Conservation (phyloP, 2,888 invertebrate genomes). For the Reticulitermes lucifugus region DNA sequence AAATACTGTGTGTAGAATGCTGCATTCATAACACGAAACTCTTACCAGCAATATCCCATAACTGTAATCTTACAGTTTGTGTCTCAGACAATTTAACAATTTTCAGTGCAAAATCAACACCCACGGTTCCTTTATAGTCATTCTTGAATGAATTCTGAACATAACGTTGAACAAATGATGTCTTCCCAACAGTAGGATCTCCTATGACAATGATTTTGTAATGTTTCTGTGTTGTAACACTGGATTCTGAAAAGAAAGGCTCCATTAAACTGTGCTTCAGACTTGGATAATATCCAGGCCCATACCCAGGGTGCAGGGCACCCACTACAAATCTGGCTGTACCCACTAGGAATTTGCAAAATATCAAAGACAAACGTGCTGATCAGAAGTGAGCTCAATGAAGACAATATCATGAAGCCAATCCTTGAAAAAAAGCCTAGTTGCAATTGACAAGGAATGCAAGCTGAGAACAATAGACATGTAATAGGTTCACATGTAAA, state of each 20-base stretch:
- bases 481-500: too few relatives aligned
- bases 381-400: too few relatives aligned
- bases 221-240: slow-evolving; percentile 60
- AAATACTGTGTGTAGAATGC: too few relatives aligned
- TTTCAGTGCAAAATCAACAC: slow-evolving; percentile 71
- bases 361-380: too few relatives aligned
- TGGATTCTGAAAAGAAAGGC: slow-evolving; percentile 43
- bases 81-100: slow-evolving; percentile 68
- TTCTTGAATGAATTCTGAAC: slow-evolving; percentile 66
- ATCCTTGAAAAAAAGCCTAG: too few relatives aligned
- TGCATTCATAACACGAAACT: background rate
- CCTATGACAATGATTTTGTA: slow-evolving; percentile 66
- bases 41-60: slow-evolving; percentile 71
- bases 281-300: too few relatives aligned
- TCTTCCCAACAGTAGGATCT: slow-evolving; percentile 67
- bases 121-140: slow-evolving; percentile 69
- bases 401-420: too few relatives aligned
- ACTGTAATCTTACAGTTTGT: slow-evolving; percentile 67
- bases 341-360: too few relatives aligned
- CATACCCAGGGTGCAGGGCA: too few relatives aligned
- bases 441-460: too few relatives aligned
- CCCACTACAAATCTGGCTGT: too few relatives aligned
- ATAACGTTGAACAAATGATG: slow-evolving; percentile 69
- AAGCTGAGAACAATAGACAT: too few relatives aligned
- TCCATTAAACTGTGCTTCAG: background rate